A percentile compares a stretch with the other conserved stretches of the same genome.
Evolutionary conservation across 2,113 vertebrate species (phyloP).

Genomic region (Plecturocebus donacophilus): DNA sequence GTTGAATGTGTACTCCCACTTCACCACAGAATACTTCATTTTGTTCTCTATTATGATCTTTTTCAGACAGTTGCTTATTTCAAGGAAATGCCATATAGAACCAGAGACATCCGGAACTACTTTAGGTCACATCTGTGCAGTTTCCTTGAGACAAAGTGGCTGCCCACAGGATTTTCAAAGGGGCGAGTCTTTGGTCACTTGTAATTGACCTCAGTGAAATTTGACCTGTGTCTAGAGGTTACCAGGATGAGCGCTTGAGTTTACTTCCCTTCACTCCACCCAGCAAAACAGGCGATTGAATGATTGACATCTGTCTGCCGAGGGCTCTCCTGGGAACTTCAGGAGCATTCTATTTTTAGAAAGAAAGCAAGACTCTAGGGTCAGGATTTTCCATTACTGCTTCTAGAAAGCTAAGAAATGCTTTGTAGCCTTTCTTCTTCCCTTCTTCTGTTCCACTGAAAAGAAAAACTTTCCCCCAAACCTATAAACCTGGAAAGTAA

Average conservation of each 20-base stretch:
- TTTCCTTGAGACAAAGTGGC: background rate
- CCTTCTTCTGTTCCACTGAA: background rate
- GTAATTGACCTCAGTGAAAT: background rate
- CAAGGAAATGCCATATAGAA: background rate
- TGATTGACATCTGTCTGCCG: background rate
- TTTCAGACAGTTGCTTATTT: background rate
- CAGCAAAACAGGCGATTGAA: background rate
- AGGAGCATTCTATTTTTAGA: background rate
- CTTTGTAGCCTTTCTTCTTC: background rate
- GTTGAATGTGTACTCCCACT: background rate
- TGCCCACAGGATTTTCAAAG: background rate
- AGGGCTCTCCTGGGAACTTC: background rate
- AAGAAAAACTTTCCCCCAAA: background rate
- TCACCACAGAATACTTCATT: background rate
- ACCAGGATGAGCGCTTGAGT: background rate
- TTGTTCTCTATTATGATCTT: background rate
- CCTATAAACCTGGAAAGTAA: background rate
- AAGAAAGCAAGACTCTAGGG: background rate
- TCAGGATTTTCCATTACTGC: background rate
- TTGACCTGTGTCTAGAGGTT: background rate
- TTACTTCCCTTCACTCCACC: background rate
- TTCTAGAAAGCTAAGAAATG: background rate
- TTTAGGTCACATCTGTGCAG: background rate
- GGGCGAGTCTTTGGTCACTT: background rate
- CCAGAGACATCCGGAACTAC: background rate